Evolutionary conservation across 2,797 vertebrate genomes (phyloP).

Genomic region (Neostethus bicornis): DNA sequence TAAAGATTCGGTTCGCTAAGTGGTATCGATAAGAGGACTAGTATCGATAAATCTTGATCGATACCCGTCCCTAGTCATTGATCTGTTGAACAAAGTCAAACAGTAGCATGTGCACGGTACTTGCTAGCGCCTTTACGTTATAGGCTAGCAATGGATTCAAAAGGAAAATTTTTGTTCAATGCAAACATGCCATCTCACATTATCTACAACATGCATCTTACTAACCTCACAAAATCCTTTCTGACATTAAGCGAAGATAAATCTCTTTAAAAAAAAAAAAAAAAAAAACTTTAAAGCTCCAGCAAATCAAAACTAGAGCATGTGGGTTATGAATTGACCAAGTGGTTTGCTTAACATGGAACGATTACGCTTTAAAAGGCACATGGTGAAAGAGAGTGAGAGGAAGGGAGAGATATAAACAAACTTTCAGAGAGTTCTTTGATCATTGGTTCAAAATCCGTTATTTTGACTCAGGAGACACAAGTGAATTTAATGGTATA

Average conservation of each 20-base stretch:
- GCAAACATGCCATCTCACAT: slow-evolving; percentile 31
- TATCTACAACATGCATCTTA: slow-evolving; percentile 26
- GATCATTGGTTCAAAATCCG: slow-evolving; percentile 67
- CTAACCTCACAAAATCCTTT: slow-evolving; percentile 2
- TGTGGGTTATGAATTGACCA: slow-evolving; percentile 32
- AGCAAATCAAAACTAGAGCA: slow-evolving; percentile 18
- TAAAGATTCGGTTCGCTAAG: too few relatives aligned
- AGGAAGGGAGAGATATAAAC: too few relatives aligned
- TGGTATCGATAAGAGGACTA: too few relatives aligned
- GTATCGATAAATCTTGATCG: too few relatives aligned
- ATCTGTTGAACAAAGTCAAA: slow-evolving; percentile 10
- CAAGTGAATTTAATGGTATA: slow-evolving; percentile 60
- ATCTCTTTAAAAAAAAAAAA: background rate
- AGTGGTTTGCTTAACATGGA: slow-evolving; percentile 55
- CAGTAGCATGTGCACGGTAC: background rate
- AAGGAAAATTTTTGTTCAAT: slow-evolving; percentile 25
- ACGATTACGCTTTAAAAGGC: slow-evolving; percentile 46
- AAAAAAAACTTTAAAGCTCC: slow-evolving; percentile 21
- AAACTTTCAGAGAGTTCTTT: slow-evolving; percentile 53
- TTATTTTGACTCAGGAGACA: slow-evolving; percentile 62
- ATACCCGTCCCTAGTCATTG: too few relatives aligned
- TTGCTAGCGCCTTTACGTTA: slow-evolving; percentile 5
- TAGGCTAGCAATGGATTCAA: slow-evolving; percentile 13
- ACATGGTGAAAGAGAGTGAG: too few relatives aligned
- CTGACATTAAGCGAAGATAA: slow-evolving; percentile 22